These are phyloP conservation scores for Gymnocypris eckloni DNA, from an alignment of 2,797 vertebrate genomes.

Conservation along the genomic window DNA sequence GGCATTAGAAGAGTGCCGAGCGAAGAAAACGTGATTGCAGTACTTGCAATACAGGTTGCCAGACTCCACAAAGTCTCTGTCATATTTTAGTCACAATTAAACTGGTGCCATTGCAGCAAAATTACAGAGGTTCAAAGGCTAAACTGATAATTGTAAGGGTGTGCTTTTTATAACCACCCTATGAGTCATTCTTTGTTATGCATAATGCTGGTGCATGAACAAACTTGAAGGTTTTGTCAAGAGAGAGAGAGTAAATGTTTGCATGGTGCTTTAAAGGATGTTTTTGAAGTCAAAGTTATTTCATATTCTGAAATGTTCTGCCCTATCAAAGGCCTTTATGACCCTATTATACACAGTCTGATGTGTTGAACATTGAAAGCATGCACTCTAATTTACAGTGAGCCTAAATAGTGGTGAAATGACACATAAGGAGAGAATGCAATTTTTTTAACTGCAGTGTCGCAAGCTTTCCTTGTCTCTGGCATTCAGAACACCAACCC, in stretches of 20 bases:
- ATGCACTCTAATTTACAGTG: not conserved
- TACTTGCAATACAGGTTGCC: conserved; percentile 25
- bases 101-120: conserved; percentile 41
- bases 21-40: conserved; percentile 34
- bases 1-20: conserved; percentile 45
- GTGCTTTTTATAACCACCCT: conserved; percentile 58
- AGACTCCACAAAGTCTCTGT: conserved; percentile 59
- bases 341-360: conserved; percentile 14
- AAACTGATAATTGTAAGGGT: conserved; percentile 54
- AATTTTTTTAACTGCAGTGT: not conserved
- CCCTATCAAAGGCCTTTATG: conserved; percentile 48
- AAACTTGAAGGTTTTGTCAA: conserved; percentile 45
- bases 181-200: conserved; percentile 44
- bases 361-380: not conserved
- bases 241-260: conserved; percentile 31
- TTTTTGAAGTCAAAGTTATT: conserved; percentile 58
- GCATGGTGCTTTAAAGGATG: conserved; percentile 52
- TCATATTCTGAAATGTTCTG: conserved; percentile 44
- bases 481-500: not conserved
- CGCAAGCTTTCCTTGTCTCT: not conserved
- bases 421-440: not conserved
- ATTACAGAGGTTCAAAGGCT: conserved; percentile 57
- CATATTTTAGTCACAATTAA: conserved; percentile 48
- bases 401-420: not conserved
- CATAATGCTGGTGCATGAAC: conserved; percentile 45